Base-by-base conservation (phyloP, 2,113 vertebrate genomes). In the Cottus gobio region DNA sequence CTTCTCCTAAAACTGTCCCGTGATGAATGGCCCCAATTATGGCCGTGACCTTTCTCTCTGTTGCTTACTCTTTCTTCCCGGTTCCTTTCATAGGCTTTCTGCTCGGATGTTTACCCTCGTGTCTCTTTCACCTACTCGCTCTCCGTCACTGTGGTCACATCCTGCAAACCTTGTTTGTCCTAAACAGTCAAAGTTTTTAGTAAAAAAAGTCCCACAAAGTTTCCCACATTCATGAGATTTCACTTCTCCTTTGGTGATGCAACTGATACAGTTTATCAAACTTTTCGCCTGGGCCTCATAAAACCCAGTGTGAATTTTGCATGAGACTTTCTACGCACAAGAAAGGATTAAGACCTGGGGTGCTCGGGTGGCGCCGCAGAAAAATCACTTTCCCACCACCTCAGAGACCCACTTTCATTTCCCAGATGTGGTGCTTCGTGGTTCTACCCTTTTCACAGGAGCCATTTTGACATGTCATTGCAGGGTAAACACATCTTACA, bases 1-100 rank as follows among this genome's bases (percentile, higher is more conserved):
- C 68, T 83, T 79, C 71, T 76, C 70, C 79, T 83, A 83, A 90
- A 90, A 83, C 60, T 67, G 80, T 82, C 78, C 64, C 22, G 65
- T 87, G 85, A 89, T 89, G 76, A 87, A 90, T 86, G 63, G 64
- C 56, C 81, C 60, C 77, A 89, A 87, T 90, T 87, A 89, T 58
- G 66, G 72, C 48, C 34, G 7, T 87, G 83, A 91, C 88, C 88
- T 90, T 91, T 89, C 72, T 34, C 16, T 68, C 64, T 77, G 61
- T 85, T 64, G 54, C 76, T 68, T 70, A 75, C 57, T 61, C 71
- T 62, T 80, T 77, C 34, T 36, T 52, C 36, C 7, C 1, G 10
- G 11, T 64, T 62, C n/a, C 28, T 71, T 82, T 77, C 56, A 75
- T 54, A 68, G 22, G 57, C 48, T 80, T 79, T 78, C 66, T 70